Evolutionary conservation across 2,113 vertebrate genomes (phyloP), one percentile per base, ranked within the genome.

Genomic region (Sylvilagus bachmani): DNA sequence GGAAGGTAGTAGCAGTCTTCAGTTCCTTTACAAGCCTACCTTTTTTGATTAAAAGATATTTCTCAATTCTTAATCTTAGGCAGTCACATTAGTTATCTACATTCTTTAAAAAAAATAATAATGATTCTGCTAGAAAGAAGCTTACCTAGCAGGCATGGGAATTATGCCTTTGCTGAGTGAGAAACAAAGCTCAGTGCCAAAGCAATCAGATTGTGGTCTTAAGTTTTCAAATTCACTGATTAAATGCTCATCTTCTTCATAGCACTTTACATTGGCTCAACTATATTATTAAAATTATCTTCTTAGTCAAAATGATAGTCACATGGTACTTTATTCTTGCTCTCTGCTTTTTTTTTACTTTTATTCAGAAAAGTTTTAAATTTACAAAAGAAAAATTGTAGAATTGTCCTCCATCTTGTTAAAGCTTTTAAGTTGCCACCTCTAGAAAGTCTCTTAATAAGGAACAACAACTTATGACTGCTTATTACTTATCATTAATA

Each of bases 1-100:
- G 92, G 91, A 88, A 96, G 71, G 44, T 44, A 44, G 84, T 29
- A 87, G 33, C 70, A 77, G 82, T 94, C 86, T 66, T 81, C 84
- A 79, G 97, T 94, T 86, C 85, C 74, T 93, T 93, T 94, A 81
- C 27, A 74, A 71, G 53, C 94, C 79, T 85, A 24, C 77, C 61
- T 44, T 96, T 97, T 95, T 53, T 80, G n/a, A 90, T 33, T 86
- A 94, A 97, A 38, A 82, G 80, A 31, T 93, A 71, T 55, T 97
- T 96, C 44, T 92, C 92, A 86, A 84, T 90, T 81, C 89, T 31
- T 62, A 92, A 61, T 70, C 16, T 51, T 90, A 86, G 70, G 4
- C 31, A 74, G 36, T 88, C 69, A 74, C 31, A 10, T 21, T 78
- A 89, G 94, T 88, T 38, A 38, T 77, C 86, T 6, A 0, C 0